Base-by-base conservation (phyloP, 2,797 vertebrate species). In the Anguilla marmorata region DNA sequence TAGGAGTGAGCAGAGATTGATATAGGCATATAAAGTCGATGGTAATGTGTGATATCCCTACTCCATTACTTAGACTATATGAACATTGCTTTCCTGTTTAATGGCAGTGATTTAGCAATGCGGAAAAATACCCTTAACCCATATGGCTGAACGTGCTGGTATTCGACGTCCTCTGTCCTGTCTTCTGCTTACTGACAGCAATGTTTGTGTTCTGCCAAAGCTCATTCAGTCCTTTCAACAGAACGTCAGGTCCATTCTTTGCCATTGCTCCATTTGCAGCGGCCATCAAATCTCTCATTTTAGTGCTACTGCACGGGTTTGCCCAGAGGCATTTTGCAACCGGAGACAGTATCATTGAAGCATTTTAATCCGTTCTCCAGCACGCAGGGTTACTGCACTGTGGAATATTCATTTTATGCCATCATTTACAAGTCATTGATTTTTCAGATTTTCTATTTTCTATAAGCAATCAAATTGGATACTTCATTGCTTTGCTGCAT, bases 361-460 rank as follows among this genome's bases (percentile, higher is more conserved):
- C 37, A 45, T 11, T 4, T 80, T 30, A 14, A 80, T 80, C 41
- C 12, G 21, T 80, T 45, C 19, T 16, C 76, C 41, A 37, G 9
- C 72, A 48, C 3, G 3, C 41, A 21, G 37, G 37, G 4, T 37
- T 76, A 12, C 69, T 76, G 12, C 30, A 9, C 11, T 4, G 37
- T 14, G 33, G 72, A 14, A 37, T 33, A 76, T 76, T 76, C 27
- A 76, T 76, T 76, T 33, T 37, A 19, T 76, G 72, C 27, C 30
- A 37, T 48, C 14, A 74, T 74, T 27, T 33, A 74, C 69, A 74
- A 48, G 76, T 80, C 41, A 48, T 45, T 45, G 16, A 24, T 80
- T 80, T 45, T 80, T 80, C 37, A 48, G 14, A 80, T 80, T 80
- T 80, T 80, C 4, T 80, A 45, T 24, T 80, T 80, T 41, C 41